phyloP scores from a whole-genome alignment of 2,113 vertebrate species.

The Taurulus bubalis region DNA sequence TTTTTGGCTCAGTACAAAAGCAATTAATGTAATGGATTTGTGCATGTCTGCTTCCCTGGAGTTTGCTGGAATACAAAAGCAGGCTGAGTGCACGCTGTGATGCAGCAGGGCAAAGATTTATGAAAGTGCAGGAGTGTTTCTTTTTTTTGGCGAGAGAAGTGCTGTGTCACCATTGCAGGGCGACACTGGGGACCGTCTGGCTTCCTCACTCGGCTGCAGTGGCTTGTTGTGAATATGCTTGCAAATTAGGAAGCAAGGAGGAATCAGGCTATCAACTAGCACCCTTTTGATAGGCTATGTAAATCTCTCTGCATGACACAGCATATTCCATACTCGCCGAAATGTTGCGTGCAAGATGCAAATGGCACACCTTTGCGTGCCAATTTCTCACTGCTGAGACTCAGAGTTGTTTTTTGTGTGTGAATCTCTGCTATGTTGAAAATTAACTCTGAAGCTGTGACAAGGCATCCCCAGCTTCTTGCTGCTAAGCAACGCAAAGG shows the following conservation, averaged over 20 bases:
- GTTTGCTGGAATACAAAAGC: slow-evolving; percentile 26
- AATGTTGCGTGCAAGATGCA: neutral
- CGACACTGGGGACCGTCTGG: slow-evolving; percentile 40
- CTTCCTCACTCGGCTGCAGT: slow-evolving; percentile 43
- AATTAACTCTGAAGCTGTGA: slow-evolving; percentile 25
- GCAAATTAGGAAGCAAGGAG: slow-evolving; percentile 15
- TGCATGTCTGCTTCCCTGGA: slow-evolving; percentile 1
- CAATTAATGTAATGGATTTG: slow-evolving; percentile 35
- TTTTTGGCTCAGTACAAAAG: slow-evolving; percentile 23
- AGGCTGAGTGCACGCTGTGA: slow-evolving; percentile 19
- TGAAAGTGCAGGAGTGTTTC: slow-evolving; percentile 55
- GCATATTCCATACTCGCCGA: slow-evolving; percentile 18
- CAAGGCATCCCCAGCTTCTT: slow-evolving; percentile 76
- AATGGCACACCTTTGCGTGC: neutral
- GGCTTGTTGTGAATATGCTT: slow-evolving; percentile 16
- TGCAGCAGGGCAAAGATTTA: slow-evolving; percentile 68
- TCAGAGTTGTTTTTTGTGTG: neutral
- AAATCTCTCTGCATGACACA: slow-evolving; percentile 46
- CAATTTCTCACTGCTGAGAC: neutral
- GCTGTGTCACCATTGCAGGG: slow-evolving; percentile 73
- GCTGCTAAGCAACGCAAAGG: slow-evolving; percentile 79
- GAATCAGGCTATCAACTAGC: slow-evolving; percentile 26
- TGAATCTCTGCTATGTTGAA: neutral
- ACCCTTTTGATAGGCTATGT: slow-evolving; percentile 15
- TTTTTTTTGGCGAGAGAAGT: slow-evolving; percentile 66